phyloP scores from a whole-genome alignment of 2,113 vertebrate genomes.

The Pterocles burchelli region DNA sequence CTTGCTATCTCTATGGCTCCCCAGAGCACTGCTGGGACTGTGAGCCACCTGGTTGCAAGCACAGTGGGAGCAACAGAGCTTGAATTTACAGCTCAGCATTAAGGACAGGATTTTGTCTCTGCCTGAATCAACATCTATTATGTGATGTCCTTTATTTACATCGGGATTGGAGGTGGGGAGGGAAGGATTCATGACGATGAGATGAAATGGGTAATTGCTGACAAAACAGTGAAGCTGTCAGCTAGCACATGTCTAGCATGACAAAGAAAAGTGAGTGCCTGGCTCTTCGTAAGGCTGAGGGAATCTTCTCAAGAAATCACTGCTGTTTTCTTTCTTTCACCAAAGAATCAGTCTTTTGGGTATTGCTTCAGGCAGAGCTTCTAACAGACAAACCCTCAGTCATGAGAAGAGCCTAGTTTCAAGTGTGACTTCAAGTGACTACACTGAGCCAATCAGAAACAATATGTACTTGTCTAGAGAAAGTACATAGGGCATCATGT shows the following conservation, averaged over 20 bases:
- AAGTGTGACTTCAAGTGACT: not conserved
- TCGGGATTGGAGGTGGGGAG: not conserved
- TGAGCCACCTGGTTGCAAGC: not conserved
- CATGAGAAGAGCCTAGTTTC: not conserved
- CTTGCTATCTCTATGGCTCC: accelerated
- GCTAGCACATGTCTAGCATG: not conserved
- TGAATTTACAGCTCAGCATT: not conserved
- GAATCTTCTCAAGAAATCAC: not conserved
- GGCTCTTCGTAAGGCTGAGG: not conserved
- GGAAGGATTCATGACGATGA: not conserved
- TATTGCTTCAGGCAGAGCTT: not conserved
- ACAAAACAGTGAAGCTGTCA: not conserved
- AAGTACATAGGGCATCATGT: not conserved
- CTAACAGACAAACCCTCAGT: not conserved
- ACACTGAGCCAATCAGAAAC: not conserved
- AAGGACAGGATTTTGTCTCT: not conserved
- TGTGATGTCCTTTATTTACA: not conserved
- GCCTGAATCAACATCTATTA: not conserved
- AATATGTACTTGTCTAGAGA: not conserved
- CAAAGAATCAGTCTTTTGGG: not conserved
- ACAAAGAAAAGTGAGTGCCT: not conserved
- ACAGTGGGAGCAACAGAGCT: not conserved
- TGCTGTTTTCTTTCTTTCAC: not conserved
- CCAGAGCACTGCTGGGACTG: not conserved
- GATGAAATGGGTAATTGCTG: not conserved